These are phyloP conservation scores for Halichondria panicea DNA, from an alignment of 37 sponge, comb jelly and placozoan species.

Conservation along the genomic window DNA sequence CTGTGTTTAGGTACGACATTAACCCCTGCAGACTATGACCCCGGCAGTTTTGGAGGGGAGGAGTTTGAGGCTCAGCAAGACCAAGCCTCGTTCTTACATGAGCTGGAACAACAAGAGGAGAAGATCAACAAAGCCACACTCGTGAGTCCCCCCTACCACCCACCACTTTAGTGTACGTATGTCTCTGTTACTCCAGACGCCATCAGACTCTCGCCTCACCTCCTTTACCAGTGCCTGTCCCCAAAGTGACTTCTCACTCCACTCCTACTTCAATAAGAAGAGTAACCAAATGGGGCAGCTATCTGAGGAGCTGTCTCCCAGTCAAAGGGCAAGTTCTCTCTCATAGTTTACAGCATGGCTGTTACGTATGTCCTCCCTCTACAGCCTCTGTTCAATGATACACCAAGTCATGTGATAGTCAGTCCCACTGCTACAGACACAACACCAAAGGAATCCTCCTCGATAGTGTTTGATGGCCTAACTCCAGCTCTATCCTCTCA, in stretches of 20 bases:
- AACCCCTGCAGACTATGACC: too few relatives aligned
- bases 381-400: conserved; percentile 45
- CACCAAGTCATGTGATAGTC: conserved; percentile 11
- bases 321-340: conserved; percentile 27
- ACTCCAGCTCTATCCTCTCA: neutral
- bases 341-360: neutral
- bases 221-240: neutral
- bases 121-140: conserved; percentile 8
- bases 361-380: neutral
- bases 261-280: conserved; percentile 38
- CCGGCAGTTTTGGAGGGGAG: too few relatives aligned
- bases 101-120: conserved; percentile 44
- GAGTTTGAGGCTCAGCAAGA: too few relatives aligned
- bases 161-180: neutral
- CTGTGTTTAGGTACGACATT: too few relatives aligned
- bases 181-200: neutral
- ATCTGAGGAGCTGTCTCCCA: conserved; percentile 13
- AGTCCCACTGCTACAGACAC: conserved; percentile 18
- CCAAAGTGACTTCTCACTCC: conserved; percentile 21
- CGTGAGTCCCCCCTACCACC: conserved; percentile 4
- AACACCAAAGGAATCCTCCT: too few relatives aligned
- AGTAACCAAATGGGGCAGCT: conserved; percentile 43
- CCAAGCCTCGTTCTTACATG: conserved; percentile 43
- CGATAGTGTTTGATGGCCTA: too few relatives aligned
- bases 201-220: neutral